phyloP scores from a whole-genome alignment of 1,140 invertebrate species.

The Drosophila punjabiensis region DNA sequence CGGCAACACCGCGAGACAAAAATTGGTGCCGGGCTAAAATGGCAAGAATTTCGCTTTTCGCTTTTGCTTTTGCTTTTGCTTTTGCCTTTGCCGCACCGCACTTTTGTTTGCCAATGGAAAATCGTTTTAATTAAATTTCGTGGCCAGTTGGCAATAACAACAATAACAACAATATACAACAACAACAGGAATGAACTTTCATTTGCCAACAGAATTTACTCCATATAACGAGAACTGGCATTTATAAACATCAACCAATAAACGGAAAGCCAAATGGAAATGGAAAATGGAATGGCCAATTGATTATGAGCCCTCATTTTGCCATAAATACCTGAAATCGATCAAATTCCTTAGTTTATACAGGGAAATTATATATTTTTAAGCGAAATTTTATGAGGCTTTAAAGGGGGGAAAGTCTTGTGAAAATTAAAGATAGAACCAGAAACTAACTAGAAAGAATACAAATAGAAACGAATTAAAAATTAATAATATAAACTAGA shows the following conservation, averaged over 20 bases:
- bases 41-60: constrained; percentile 51
- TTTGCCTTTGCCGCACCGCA: constrained; percentile 6
- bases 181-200: constrained; percentile 21
- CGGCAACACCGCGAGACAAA: constrained; percentile 48
- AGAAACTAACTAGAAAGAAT: not conserved
- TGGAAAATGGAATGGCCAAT: constrained; percentile 23
- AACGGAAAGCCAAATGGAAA: constrained; percentile 13
- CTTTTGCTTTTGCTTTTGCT: no score
- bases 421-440: not conserved
- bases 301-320: constrained; percentile 24
- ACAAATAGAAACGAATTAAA: no score
- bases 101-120: constrained; percentile 54
- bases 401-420: not conserved
- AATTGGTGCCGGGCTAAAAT: constrained; percentile 23
- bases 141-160: constrained; percentile 28
- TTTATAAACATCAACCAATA: constrained; percentile 33
- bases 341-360: not conserved
- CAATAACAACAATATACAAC: constrained; percentile 3
- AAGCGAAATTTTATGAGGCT: not conserved
- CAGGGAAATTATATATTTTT: not conserved
- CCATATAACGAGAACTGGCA: constrained; percentile 9
- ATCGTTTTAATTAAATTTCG: constrained; percentile 62
- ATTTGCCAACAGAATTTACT: constrained; percentile 24
- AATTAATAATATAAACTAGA: not conserved
- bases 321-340: constrained; percentile 24